These are phyloP conservation scores for Psittacus erithacus DNA, from an alignment of 2,113 vertebrate species.

Conservation along the genomic window DNA sequence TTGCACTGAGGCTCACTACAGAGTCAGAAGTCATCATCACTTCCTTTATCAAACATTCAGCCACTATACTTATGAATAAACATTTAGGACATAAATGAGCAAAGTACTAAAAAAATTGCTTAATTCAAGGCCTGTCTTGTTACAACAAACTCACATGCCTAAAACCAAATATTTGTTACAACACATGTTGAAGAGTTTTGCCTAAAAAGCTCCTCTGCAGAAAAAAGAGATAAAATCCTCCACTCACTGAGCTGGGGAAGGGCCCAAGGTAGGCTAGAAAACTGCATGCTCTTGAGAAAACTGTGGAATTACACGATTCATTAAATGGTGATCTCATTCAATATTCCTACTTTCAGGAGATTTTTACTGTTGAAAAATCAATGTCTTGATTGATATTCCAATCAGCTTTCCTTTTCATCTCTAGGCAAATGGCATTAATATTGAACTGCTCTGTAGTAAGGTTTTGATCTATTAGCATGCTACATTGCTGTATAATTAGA, in stretches of 20 bases:
- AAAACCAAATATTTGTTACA: not conserved
- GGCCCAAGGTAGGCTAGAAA: not conserved
- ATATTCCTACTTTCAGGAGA: not conserved
- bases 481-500: not conserved
- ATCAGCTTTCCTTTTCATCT: conserved; percentile 21
- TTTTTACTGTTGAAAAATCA: conserved; percentile 36
- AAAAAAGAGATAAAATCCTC: not conserved
- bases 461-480: conserved; percentile 8
- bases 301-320: not conserved
- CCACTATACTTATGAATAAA: not conserved
- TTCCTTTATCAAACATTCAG: not conserved
- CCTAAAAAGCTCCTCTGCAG: not conserved
- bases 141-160: not conserved
- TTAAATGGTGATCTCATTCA: conserved; percentile 13
- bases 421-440: conserved; percentile 8
- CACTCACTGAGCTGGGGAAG: not conserved
- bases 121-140: not conserved
- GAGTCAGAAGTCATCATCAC: not conserved
- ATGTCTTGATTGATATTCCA: conserved; percentile 25
- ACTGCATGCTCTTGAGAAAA: not conserved
- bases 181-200: not conserved
- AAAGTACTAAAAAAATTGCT: not conserved
- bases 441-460: not conserved
- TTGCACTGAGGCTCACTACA: not conserved
- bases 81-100: not conserved